Evolutionary conservation across 2,797 vertebrate species (phyloP).

Genomic region (Enteromius treurensis): DNA sequence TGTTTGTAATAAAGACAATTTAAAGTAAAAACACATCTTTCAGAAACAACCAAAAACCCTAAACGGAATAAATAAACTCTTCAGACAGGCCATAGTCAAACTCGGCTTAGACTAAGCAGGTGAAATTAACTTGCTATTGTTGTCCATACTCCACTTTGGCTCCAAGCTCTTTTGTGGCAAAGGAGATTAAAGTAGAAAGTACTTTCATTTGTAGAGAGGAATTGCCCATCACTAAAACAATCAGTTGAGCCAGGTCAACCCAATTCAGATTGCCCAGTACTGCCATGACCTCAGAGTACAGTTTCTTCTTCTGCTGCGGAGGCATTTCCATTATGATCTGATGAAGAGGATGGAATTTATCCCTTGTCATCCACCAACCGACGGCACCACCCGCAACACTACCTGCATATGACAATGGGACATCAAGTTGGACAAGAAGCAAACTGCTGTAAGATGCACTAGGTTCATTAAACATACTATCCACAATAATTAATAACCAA

Average conservation of each 20-base stretch:
- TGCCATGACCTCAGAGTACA: conserved; percentile 67
- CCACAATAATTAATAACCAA: background rate
- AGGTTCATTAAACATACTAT: background rate
- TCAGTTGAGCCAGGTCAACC: conserved; percentile 80
- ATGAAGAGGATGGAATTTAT: conserved; percentile 83
- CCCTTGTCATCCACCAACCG: conserved; percentile 82
- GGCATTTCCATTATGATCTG: conserved; percentile 88
- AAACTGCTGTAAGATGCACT: background rate
- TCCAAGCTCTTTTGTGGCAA: conserved; percentile 78
- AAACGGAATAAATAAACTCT: background rate
- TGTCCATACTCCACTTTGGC: conserved; percentile 78
- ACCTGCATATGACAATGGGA: conserved; percentile 71
- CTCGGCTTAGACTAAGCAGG: background rate
- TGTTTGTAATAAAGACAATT: background rate
- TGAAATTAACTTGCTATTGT: background rate
- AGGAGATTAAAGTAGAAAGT: conserved; percentile 73
- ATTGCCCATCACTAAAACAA: conserved; percentile 82
- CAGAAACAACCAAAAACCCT: background rate
- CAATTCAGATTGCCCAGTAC: conserved; percentile 79
- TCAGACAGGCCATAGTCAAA: background rate
- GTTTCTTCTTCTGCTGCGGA: conserved; percentile 76
- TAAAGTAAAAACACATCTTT: background rate
- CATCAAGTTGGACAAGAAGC: background rate
- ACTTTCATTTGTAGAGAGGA: conserved; percentile 76
- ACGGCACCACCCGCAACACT: conserved; percentile 82